A percentile compares a stretch with the other conserved stretches of the same genome.
These are phyloP conservation scores for Malacoraja senta DNA, from an alignment of 2,797 vertebrate species.

Conservation along the genomic window DNA sequence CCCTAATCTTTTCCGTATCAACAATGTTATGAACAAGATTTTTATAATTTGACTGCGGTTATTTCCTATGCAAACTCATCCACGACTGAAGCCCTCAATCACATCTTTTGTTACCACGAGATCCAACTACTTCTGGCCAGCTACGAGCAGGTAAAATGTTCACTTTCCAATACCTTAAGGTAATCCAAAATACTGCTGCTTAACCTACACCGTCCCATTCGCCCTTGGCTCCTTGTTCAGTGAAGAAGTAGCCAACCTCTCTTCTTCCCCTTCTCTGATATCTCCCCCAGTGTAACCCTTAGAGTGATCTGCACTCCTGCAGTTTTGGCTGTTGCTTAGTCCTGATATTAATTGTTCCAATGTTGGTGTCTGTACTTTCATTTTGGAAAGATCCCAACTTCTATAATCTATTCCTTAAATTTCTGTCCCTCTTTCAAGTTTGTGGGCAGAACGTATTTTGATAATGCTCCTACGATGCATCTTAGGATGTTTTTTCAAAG, in stretches of 20 bases:
- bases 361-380: not conserved
- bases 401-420: not conserved
- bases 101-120: too few species aligned
- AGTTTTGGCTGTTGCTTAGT: not conserved
- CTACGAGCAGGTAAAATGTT: not conserved
- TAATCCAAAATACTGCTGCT: not conserved
- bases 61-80: too few species aligned
- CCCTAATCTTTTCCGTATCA: not conserved
- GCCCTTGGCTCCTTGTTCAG: not conserved
- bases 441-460: not conserved
- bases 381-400: too few species aligned
- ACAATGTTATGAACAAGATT: not conserved
- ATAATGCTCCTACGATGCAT: not conserved
- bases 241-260: not conserved
- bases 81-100: too few species aligned
- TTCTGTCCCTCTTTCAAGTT: not conserved
- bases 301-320: not conserved
- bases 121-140: too few species aligned
- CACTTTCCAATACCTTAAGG: not conserved
- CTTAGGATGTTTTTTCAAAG: not conserved
- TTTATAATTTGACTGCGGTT: too few species aligned
- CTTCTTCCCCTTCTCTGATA: too few species aligned
- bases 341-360: not conserved
- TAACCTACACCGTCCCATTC: not conserved
- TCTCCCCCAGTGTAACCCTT: not conserved